Evolutionary conservation across 2,888 invertebrate genomes (phyloP).

Genomic region (Agrotis clavis): DNA sequence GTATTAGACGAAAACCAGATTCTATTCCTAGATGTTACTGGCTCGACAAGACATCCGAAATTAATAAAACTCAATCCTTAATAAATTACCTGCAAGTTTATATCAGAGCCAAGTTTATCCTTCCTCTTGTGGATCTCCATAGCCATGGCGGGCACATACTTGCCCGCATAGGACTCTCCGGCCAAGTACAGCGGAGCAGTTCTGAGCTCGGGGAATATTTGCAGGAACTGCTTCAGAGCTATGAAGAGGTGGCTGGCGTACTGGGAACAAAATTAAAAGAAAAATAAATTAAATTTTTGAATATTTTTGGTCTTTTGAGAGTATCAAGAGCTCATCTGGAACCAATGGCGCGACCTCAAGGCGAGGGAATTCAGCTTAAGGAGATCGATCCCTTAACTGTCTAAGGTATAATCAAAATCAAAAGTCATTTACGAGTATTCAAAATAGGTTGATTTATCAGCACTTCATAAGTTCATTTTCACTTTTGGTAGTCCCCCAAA

Average conservation of each 20-base stretch:
- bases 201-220: slow-evolving; percentile 91
- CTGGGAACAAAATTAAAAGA: slow-evolving; percentile 66
- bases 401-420: too few species aligned
- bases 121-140: slow-evolving; percentile 88
- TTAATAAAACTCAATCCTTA: too few species aligned
- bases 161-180: slow-evolving; percentile 93
- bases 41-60: too few species aligned
- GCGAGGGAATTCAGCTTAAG: neutral
- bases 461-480: too few species aligned
- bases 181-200: slow-evolving; percentile 92
- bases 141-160: slow-evolving; percentile 91
- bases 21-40: too few species aligned
- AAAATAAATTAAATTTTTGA: neutral
- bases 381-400: neutral
- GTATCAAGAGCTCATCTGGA: neutral
- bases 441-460: too few species aligned
- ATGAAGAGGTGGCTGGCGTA: slow-evolving; percentile 90
- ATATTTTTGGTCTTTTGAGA: neutral
- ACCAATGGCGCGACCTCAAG: too few species aligned
- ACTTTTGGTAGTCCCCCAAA: too few species aligned
- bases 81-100: slow-evolving; percentile 84
- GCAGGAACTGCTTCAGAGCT: slow-evolving; percentile 91
- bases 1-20: too few species aligned
- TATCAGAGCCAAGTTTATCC: slow-evolving; percentile 69
- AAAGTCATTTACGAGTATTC: too few species aligned